Evolutionary conservation across 2,888 invertebrate genomes (phyloP).

Genomic region (Platerodrilus igneus): DNA sequence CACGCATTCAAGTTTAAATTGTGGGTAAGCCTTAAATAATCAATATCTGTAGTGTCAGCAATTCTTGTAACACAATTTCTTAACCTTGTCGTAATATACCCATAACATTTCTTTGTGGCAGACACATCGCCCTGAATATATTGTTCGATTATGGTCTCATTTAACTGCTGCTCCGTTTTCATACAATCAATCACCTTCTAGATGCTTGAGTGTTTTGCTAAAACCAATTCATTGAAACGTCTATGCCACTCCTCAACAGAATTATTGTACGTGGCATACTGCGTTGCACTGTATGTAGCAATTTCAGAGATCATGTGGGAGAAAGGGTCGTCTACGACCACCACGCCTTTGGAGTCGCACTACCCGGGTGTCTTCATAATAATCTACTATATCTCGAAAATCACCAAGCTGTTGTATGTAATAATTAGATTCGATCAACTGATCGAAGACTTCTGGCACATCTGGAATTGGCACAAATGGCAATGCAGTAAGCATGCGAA

Average conservation of each 20-base stretch:
- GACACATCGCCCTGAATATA: too few species aligned
- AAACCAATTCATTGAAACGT: conserved; percentile 2
- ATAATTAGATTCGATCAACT: conserved; percentile 2
- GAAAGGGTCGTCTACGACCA: not conserved
- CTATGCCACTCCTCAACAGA: too few species aligned
- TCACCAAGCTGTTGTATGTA: not conserved
- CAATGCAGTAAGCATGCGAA: conserved; percentile 2
- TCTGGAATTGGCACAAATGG: not conserved
- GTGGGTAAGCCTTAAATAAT: too few species aligned
- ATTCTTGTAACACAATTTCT: too few species aligned
- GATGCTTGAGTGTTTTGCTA: too few species aligned
- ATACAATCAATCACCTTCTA: conserved; percentile 1
- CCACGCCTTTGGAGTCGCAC: not conserved
- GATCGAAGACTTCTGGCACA: conserved; percentile 5
- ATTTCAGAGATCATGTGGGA: conserved; percentile 2
- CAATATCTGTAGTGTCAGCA: too few species aligned
- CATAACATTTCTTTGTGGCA: too few species aligned
- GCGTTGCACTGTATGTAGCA: not conserved
- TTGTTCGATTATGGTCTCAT: too few species aligned
- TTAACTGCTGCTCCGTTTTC: too few species aligned
- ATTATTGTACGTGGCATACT: not conserved
- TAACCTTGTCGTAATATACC: too few species aligned
- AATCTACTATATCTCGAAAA: conserved; percentile 2
- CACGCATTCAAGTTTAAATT: too few species aligned
- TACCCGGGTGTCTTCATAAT: conserved; percentile 1